Base-by-base conservation (phyloP, 2,888 invertebrate genomes). In the Tetanocera ferruginea region DNA sequence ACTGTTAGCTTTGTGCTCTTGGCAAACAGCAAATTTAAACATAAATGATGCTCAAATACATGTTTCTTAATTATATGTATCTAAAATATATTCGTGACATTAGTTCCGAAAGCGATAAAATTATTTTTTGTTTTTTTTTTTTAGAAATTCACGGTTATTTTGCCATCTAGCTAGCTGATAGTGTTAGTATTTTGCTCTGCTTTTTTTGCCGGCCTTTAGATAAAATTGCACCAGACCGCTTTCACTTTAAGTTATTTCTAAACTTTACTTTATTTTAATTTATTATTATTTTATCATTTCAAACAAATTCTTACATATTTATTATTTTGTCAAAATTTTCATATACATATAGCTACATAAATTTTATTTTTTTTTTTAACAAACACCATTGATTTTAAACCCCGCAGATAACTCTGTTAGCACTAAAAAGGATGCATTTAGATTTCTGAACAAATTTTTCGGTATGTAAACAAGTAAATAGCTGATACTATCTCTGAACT, bases 361-460 rank as follows among this genome's bases (percentile, higher is more conserved):
- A 34, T 25, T 23, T 62, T 55, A 19, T 23, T 19, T 31, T 60
- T 55, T 37, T 75, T 57, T 66, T 67, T 55, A 67, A 67, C 23
- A 8, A 28, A 64, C 66, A 67, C 67, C 34, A 55, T 60, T 67
- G 55, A 75, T 75, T 75, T 67, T 37, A 55, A 75, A 67, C 81
- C 82, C 83, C 81, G 82, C 84, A 85, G 85, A 86, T 82, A 82
- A 83, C 66, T 55, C 37, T 62, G 55, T 62, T 84, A 82, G 78
- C 80, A 83, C 81, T 82, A 85, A 84, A 85, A 84, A 82, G 86
- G 86, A 86, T 83, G 83, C 86, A 80, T 84, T 83, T 83, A 83
- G 82, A 81, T 86, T 85, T 84, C 83, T 85, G 80, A 85, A 83
- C 81, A 83, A 83, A 80, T 84, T 85, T 82, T 81, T 84, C 80